These are phyloP conservation scores for Capitulum mitella DNA, from an alignment of 2,888 invertebrate species.

Conservation along the genomic window DNA sequence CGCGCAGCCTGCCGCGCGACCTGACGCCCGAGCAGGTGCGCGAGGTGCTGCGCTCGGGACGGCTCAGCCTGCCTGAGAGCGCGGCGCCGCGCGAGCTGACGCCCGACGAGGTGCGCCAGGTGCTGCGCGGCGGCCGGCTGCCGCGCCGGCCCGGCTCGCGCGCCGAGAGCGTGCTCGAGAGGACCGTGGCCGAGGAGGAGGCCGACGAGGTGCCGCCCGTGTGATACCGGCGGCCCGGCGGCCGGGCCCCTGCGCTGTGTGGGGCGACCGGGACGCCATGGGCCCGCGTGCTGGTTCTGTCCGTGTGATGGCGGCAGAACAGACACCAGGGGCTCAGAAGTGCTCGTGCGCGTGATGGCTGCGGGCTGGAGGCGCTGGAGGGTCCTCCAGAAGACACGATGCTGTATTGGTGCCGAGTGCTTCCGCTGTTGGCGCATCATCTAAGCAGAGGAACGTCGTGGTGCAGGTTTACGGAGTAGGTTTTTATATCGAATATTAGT, in stretches of 20 bases:
- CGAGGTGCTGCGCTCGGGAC: constrained; percentile 6
- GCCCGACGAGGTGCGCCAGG: constrained; percentile 6
- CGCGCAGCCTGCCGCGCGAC: neutral
- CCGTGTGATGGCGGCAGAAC: neutral
- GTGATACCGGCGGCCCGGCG: neutral
- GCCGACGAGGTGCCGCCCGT: neutral
- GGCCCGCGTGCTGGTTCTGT: neutral
- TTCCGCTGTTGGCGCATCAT: no score
- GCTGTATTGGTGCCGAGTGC: neutral
- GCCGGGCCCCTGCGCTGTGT: no score
- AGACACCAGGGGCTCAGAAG: neutral
- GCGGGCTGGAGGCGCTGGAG: neutral
- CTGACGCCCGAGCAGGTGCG: neutral
- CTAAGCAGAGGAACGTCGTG: neutral
- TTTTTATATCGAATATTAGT: neutral
- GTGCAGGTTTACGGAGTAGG: neutral
- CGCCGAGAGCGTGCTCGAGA: neutral
- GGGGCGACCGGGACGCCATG: neutral
- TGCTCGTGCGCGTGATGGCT: neutral
- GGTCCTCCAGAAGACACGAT: neutral
- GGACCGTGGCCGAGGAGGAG: neutral
- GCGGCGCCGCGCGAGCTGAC: neutral
- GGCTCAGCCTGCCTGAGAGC: constrained; percentile 3
- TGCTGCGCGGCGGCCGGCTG: neutral
- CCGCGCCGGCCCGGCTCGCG: neutral